A percentile compares a stretch with the other conserved stretches of the same genome.
These are phyloP conservation scores for Rhopalosiphum padi DNA, from an alignment of 1,140 invertebrate species.

Conservation along the genomic window DNA sequence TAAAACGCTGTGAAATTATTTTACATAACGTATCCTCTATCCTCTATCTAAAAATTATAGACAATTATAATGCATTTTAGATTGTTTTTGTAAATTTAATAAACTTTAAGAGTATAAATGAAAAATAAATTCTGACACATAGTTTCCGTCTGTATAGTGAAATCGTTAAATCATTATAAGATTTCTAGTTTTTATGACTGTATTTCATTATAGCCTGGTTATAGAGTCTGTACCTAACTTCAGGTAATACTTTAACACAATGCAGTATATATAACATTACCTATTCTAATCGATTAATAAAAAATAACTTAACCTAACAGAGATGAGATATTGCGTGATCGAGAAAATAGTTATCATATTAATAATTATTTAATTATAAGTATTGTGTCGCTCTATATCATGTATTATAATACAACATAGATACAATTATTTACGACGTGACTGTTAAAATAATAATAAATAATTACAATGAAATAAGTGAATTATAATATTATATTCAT, in stretches of 20 bases:
- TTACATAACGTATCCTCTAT: background rate
- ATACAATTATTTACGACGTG: constrained; percentile 1
- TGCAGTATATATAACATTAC: background rate
- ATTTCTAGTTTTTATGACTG: background rate
- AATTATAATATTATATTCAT: constrained; percentile 2
- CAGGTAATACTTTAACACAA: background rate
- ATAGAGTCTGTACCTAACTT: background rate
- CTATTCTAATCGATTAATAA: background rate
- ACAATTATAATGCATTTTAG: background rate
- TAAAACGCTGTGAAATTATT: background rate
- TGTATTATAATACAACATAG: background rate
- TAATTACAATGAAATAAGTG: constrained; percentile 31
- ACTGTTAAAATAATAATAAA: constrained; percentile 6
- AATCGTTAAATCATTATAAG: background rate
- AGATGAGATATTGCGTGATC: constrained; percentile 25
- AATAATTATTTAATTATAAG: background rate
- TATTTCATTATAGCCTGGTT: too few species aligned
- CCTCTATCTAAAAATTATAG: background rate
- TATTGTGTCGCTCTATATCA: background rate
- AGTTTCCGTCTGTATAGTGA: background rate
- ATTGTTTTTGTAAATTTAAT: background rate
- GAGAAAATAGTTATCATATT: background rate
- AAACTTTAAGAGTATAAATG: background rate
- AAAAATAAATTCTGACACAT: background rate
- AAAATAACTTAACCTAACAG: constrained; percentile 6